Base-by-base conservation (phyloP, 2,888 invertebrate species). In the Platerodrilus igneus region DNA sequence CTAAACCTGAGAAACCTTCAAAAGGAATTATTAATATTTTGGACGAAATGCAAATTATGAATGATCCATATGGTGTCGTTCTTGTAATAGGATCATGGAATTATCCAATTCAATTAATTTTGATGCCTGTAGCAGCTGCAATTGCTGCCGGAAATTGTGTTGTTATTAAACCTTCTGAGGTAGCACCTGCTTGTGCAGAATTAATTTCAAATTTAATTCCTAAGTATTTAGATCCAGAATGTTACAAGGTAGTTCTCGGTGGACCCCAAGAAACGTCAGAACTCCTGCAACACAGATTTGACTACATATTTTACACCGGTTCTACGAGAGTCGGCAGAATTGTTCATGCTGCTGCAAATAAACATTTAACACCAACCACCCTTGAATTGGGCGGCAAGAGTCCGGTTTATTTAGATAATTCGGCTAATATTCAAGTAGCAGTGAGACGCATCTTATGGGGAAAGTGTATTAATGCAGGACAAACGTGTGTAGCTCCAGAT, bases 401-500 rank as follows among this genome's bases (percentile, higher is more conserved):
- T 70, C 58, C 55, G 0, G 55, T 56, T 27, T 93, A 87, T 64
- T 76, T 97, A 40, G 95, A 95, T 66, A 82, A 79, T 51, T 81
- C 78, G 49, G 85, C 78, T 0, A 83, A 97, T 64, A 67, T 95
- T 20, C 72, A 75, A 8, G 72, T 88, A 3, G 81, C 90, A 0
- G 81, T 81, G 0, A 85, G 81, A 57, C 77, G 97, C 21, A 73
- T 97, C 10, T 67, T 93, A 7, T 99, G 96, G 96, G 97, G 96
- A 7, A 97, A 97, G 71, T 82, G 82, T 55, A 77, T 88, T 38
- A 97, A 97, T 68, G 75, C 74, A 7, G 96, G 96, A 0, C 96
- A 97, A 71, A 95, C 92, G 0, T 97, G 96, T 67, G 86, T 97
- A 47, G 93, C 95, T 0, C 95, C 95, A 0, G 96, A 96, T 70